Evolutionary conservation across 2,113 vertebrate species (phyloP).

Genomic region (Oreotrochilus melanogaster): DNA sequence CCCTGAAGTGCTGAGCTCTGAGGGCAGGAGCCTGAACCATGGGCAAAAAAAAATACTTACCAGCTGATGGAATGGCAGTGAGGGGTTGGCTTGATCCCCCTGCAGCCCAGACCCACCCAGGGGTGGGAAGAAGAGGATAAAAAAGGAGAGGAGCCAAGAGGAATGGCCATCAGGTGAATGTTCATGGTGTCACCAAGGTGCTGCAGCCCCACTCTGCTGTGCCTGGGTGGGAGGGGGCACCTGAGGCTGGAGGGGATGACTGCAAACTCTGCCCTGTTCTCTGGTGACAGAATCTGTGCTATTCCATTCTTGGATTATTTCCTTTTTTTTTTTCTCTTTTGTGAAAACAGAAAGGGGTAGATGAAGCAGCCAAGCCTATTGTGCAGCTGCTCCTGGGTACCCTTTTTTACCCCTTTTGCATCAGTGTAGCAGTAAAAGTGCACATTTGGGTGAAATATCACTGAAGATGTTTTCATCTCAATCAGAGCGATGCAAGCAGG

Average conservation of each 20-base stretch:
- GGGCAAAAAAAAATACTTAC: neutral
- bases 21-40: neutral
- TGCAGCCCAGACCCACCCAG: neutral
- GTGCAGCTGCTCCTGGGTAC: neutral
- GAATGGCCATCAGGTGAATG: accelerated
- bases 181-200: accelerated
- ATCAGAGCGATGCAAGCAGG: neutral
- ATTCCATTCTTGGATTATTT: slow-evolving; percentile 30
- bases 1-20: neutral
- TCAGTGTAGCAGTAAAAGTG: neutral
- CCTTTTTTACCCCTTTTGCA: neutral
- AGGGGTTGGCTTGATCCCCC: neutral
- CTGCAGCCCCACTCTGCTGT: accelerated
- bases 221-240: neutral
- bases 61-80: neutral
- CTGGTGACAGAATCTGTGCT: neutral
- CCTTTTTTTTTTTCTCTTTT: slow-evolving; percentile 11
- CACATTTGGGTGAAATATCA: neutral
- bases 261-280: neutral
- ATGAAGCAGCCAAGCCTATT: neutral
- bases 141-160: neutral
- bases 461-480: neutral
- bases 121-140: neutral
- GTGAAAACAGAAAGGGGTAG: slow-evolving; percentile 35
- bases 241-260: neutral